Evolutionary conservation across 2,113 vertebrate genomes (phyloP), one percentile per base, ranked within the genome.

Genomic region (Myotis lucifugus): DNA sequence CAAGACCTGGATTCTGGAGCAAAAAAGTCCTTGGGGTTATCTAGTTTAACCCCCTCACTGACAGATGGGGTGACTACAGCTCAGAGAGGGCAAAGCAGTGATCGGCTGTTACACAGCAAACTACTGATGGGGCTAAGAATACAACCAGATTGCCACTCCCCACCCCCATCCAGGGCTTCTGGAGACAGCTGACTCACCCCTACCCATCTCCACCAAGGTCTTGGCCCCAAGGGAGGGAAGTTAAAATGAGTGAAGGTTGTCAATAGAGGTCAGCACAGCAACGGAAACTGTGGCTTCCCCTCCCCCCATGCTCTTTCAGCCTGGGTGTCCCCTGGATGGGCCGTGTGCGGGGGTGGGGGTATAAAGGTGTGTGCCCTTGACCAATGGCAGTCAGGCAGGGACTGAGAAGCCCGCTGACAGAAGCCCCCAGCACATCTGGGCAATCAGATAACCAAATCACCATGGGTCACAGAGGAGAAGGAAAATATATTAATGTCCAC

Each of bases 381-480:
- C 34, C 64, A 82, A 19, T 81, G 81, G 93, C 85, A 29, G 40
- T 40, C 34, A 72, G 87, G 84, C 25, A 50, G 64, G 34, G 52
- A 23, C 72, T 69, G 84, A 54, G 52, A 81, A 37, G 29, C 27
- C 56, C 1, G 1, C 13, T n/a, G 56, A 90, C 48, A 91, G 87
- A 96, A 96, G 66, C 46, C 7, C 25, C 76, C 82, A 67, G 88
- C 83, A 76, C 3, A 6, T 48, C 85, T 46, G 70, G 73, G 48
- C 0, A 1, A 95, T 94, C 93, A 95, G 94, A 82, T 95, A 93
- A 91, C 59, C 48, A 81, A 87, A 56, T 74, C 48, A 40, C 70
- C 21, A 0, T 15, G 52, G 67, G 70, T 42, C n/a, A 87, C 4
- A 8, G 79, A 92, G 59, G 92, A 92, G 50, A 81, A 92, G 59